phyloP scores from a whole-genome alignment of 2,888 invertebrate genomes.

The Amphipoea lucens region DNA sequence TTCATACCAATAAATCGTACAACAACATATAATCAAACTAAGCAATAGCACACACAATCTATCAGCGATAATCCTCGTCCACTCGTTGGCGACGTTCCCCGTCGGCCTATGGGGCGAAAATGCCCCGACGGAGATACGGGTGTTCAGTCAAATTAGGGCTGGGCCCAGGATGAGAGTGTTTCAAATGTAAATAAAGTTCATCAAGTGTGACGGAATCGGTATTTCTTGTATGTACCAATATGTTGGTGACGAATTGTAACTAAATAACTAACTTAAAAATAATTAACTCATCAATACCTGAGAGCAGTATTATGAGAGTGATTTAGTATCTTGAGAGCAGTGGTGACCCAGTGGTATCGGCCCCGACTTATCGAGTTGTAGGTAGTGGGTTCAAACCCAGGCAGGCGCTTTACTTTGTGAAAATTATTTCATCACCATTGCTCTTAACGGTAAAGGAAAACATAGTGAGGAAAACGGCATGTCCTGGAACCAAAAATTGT shows the following conservation, averaged over 20 bases:
- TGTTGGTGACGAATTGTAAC: not conserved
- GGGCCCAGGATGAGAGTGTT: not conserved
- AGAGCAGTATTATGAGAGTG: too few relatives aligned
- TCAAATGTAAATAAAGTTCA: not conserved
- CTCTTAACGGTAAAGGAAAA: too few relatives aligned
- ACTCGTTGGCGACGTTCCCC: slow-evolving; percentile 11
- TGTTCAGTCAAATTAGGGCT: slow-evolving; percentile 26
- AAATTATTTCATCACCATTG: not conserved
- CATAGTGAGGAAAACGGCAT: too few relatives aligned
- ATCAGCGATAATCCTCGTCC: slow-evolving; percentile 47
- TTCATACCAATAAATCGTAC: not conserved
- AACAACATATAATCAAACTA: slow-evolving; percentile 4
- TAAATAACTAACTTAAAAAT: too few relatives aligned
- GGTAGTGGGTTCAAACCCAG: not conserved
- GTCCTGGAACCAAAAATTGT: too few relatives aligned
- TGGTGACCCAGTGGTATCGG: too few relatives aligned
- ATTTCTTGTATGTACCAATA: not conserved
- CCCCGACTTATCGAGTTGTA: not conserved
- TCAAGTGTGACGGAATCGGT: not conserved
- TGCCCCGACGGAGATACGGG: slow-evolving; percentile 9
- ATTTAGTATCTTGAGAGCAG: not conserved
- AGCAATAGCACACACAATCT: slow-evolving; percentile 36
- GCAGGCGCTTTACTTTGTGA: not conserved
- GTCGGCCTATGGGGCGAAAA: slow-evolving; percentile 26
- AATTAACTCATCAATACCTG: not conserved